Percentiles rank a stretch among this genome's conserved stretches.
Evolutionary conservation across 2,113 vertebrate genomes (phyloP).

Genomic region (Hassar affinis): DNA sequence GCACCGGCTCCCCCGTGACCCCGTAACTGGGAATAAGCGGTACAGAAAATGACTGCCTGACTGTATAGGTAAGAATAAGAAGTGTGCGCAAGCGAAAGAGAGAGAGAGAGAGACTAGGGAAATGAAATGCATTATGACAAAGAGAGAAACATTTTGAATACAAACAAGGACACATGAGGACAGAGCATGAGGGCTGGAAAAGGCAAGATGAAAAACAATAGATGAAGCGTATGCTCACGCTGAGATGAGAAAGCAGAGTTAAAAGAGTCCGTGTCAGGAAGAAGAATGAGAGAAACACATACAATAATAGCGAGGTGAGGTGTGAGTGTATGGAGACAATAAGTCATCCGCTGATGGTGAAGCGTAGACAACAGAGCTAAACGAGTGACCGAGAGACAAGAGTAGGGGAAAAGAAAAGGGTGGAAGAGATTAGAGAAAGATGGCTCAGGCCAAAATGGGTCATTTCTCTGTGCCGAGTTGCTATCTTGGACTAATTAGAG

Average conservation of each 20-base stretch:
- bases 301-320: constrained; percentile 32
- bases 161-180: constrained; percentile 17
- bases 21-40: too few species aligned
- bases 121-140: background rate
- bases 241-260: constrained; percentile 13
- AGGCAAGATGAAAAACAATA: constrained; percentile 29
- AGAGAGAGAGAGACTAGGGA: background rate
- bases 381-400: constrained; percentile 5
- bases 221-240: constrained; percentile 2
- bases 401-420: background rate
- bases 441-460: constrained; percentile 28
- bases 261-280: constrained; percentile 25
- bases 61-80: background rate
- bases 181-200: background rate
- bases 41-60: too few species aligned
- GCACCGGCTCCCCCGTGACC: too few species aligned
- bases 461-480: constrained; percentile 15
- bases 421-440: constrained; percentile 13
- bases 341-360: constrained; percentile 17
- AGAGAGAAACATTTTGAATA: constrained; percentile 18
- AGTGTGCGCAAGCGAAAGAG: background rate
- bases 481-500: constrained; percentile 48
- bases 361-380: background rate
- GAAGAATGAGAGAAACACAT: constrained; percentile 28
- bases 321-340: constrained; percentile 13